Evolutionary conservation across 2,888 invertebrate genomes (phyloP).

Genomic region (Clostera curtula): DNA sequence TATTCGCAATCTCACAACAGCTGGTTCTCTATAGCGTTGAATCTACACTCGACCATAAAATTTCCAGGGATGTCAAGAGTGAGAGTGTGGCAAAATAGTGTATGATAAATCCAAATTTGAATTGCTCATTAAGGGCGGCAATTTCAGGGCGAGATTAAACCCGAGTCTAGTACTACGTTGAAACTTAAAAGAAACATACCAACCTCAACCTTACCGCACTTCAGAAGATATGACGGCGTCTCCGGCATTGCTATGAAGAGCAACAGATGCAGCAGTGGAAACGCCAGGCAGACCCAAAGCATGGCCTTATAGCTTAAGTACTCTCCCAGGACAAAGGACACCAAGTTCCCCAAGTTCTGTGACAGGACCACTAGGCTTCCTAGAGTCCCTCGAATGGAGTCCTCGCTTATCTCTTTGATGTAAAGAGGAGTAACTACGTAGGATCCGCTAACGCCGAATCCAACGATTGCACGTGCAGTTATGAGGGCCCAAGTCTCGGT

Average conservation of each 20-base stretch:
- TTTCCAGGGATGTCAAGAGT: too few species aligned
- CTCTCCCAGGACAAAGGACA: conserved; percentile 57
- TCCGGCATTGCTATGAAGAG: conserved; percentile 61
- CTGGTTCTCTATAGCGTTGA: too few species aligned
- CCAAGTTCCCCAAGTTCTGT: conserved; percentile 57
- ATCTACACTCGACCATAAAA: too few species aligned
- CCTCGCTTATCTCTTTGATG: conserved; percentile 66
- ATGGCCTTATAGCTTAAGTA: conserved; percentile 54
- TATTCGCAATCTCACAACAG: too few species aligned
- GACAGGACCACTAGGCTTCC: conserved; percentile 59
- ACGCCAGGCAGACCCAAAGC: conserved; percentile 55
- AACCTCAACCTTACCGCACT: conserved; percentile 60
- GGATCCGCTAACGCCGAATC: conserved; percentile 56
- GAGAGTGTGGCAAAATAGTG: neutral
- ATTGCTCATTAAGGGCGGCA: too few species aligned
- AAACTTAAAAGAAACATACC: conserved; percentile 12
- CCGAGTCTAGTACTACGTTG: too few species aligned
- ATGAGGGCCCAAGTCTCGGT: conserved; percentile 62
- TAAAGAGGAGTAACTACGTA: conserved; percentile 65
- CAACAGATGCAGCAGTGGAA: conserved; percentile 54
- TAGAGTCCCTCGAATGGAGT: conserved; percentile 54
- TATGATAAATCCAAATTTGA: neutral
- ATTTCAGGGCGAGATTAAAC: too few species aligned
- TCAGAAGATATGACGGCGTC: conserved; percentile 58
- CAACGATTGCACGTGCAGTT: conserved; percentile 54